These are phyloP conservation scores for Nerophis ophidion DNA, from an alignment of 2,113 vertebrate genomes.

Conservation along the genomic window DNA sequence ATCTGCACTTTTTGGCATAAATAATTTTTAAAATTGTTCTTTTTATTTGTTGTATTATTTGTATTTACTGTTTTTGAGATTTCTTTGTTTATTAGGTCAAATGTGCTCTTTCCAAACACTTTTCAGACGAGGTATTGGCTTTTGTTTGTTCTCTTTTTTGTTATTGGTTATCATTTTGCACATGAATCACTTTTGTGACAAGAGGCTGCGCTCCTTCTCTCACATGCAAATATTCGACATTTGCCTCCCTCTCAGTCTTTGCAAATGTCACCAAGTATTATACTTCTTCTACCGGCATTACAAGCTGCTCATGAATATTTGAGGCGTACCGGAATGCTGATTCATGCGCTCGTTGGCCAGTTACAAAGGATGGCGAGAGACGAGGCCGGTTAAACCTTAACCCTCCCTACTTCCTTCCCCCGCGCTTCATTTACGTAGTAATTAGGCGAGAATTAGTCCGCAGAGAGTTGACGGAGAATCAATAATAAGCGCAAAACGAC, in stretches of 20 bases:
- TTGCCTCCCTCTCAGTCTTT: neutral
- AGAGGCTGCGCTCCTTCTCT: neutral
- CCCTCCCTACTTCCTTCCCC: neutral
- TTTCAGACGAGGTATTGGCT: too few species aligned
- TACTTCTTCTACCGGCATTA: too few species aligned
- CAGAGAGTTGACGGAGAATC: conserved; percentile 57
- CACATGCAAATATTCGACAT: conserved; percentile 24
- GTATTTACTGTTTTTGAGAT: too few species aligned
- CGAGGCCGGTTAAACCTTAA: conserved; percentile 27
- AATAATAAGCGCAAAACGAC: conserved; percentile 56
- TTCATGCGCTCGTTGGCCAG: conserved; percentile 49
- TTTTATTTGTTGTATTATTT: too few species aligned
- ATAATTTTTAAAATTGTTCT: too few species aligned
- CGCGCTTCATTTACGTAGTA: conserved; percentile 66
- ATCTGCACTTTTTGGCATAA: too few species aligned
- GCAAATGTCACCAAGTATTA: neutral
- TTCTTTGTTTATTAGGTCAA: too few species aligned
- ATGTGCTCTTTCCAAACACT: too few species aligned
- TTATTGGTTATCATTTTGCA: neutral
- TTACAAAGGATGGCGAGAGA: conserved; percentile 60
- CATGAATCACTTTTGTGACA: conserved; percentile 60
- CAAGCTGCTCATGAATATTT: neutral
- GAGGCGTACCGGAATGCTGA: neutral
- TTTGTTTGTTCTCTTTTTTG: too few species aligned
- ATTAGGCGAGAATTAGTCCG: conserved; percentile 66